These are phyloP conservation scores for Cloeon dipterum DNA, from an alignment of 2,888 invertebrate genomes.

Conservation along the genomic window DNA sequence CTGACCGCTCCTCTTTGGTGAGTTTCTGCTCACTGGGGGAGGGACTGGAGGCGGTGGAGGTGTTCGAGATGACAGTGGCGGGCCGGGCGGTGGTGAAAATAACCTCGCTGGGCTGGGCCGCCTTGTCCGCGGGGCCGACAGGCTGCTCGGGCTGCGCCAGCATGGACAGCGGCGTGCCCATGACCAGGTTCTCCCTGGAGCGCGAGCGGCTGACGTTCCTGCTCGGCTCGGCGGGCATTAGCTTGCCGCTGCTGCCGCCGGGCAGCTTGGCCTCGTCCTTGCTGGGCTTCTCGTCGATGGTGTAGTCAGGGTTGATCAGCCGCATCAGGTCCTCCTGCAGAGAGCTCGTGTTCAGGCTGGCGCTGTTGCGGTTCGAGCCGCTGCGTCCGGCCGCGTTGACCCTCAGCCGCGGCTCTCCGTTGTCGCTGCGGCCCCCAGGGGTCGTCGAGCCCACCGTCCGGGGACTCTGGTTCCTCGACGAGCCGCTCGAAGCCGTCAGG, in stretches of 20 bases:
- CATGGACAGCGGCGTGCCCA: slow-evolving; percentile 5
- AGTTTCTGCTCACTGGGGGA: slow-evolving; percentile 29
- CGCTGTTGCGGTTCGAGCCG: slow-evolving; percentile 29
- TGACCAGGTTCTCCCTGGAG: slow-evolving; percentile 5
- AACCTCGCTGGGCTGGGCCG: slow-evolving; percentile 20
- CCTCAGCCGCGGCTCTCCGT: slow-evolving; percentile 30
- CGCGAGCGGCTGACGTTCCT: slow-evolving; percentile 4
- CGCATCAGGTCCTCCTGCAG: slow-evolving; percentile 70
- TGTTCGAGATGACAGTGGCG: slow-evolving; percentile 37
- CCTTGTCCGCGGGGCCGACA: slow-evolving; percentile 1
- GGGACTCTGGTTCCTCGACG: slow-evolving; percentile 34
- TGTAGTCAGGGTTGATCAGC: slow-evolving; percentile 58
- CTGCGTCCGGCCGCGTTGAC: slow-evolving; percentile 21
- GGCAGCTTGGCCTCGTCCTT: no score
- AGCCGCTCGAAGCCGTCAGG: slow-evolving; percentile 21
- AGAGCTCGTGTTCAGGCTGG: slow-evolving; percentile 30
- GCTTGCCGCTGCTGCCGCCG: no score
- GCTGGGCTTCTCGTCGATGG: slow-evolving; percentile 19
- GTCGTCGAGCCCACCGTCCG: slow-evolving; percentile 18
- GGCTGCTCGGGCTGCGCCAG: slow-evolving; percentile 2
- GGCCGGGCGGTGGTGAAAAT: slow-evolving; percentile 39
- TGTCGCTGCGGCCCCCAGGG: slow-evolving; percentile 11
- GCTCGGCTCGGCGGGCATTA: no score
- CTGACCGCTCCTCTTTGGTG: slow-evolving; percentile 28
- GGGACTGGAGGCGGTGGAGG: slow-evolving; percentile 26